phyloP scores from a whole-genome alignment of 2,888 invertebrate species.

The Pachycephus smyrnensis region DNA sequence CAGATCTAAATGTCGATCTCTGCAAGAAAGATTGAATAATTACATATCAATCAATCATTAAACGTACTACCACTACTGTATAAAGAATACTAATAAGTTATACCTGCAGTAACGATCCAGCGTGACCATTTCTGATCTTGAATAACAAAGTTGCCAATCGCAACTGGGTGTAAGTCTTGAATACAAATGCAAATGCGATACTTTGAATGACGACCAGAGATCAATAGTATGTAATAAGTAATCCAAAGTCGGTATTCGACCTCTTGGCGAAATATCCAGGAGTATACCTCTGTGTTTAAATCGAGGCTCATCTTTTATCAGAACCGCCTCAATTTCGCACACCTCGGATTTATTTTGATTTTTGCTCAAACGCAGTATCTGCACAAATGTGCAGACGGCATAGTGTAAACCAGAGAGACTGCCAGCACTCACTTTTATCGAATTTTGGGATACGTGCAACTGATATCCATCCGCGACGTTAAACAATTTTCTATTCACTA shows the following conservation, averaged over 20 bases:
- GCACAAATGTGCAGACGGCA: slow-evolving; percentile 71
- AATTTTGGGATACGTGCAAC: slow-evolving; percentile 68
- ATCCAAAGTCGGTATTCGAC: slow-evolving; percentile 70
- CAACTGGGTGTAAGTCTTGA: slow-evolving; percentile 65
- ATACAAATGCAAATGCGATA: slow-evolving; percentile 70
- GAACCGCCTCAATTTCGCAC: slow-evolving; percentile 63
- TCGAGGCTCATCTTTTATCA: slow-evolving; percentile 72
- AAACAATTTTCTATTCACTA: slow-evolving; percentile 69
- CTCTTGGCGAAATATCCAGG: slow-evolving; percentile 71
- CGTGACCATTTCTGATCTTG: slow-evolving; percentile 70
- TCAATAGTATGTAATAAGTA: slow-evolving; percentile 69
- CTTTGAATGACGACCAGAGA: slow-evolving; percentile 69
- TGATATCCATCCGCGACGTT: slow-evolving; percentile 68
- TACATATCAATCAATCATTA: neutral
- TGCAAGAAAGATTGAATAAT: slow-evolving; percentile 28
- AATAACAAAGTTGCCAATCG: slow-evolving; percentile 67
- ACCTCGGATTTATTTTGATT: slow-evolving; percentile 51
- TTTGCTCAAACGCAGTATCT: slow-evolving; percentile 69
- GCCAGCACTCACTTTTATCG: slow-evolving; percentile 70
- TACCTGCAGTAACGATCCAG: slow-evolving; percentile 70
- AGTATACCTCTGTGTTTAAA: slow-evolving; percentile 71
- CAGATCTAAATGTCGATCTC: slow-evolving; percentile 69
- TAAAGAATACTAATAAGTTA: slow-evolving; percentile 6
- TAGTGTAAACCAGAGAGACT: slow-evolving; percentile 71
- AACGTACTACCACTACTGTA: neutral